A percentile compares a stretch with the other conserved stretches of the same genome.
phyloP scores from a whole-genome alignment of 30 jellyfish, hydroid and myxozoan genomes.

The Turritopsis rubra region DNA sequence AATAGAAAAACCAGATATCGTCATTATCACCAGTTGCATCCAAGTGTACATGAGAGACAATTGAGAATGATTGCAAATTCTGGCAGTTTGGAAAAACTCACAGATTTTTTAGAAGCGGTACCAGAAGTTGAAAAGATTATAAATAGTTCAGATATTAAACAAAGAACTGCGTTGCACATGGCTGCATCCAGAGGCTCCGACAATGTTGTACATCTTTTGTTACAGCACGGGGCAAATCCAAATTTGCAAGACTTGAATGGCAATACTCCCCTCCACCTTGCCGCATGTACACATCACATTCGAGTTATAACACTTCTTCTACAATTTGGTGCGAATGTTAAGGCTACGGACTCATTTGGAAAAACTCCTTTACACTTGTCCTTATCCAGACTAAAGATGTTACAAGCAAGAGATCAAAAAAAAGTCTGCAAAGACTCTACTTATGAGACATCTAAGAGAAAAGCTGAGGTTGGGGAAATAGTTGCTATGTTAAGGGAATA shows the following conservation, averaged over 20 bases:
- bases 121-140: background rate
- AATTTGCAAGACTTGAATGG: slow-evolving; percentile 63
- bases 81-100: background rate
- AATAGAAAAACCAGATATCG: background rate
- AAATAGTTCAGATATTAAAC: slow-evolving; percentile 40
- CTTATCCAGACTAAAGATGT: slow-evolving; percentile 46
- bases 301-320: slow-evolving; percentile 56
- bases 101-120: background rate
- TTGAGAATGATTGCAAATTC: slow-evolving; percentile 8
- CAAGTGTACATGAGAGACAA: background rate
- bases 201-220: slow-evolving; percentile 42
- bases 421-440: background rate
- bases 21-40: background rate
- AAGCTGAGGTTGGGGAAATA: slow-evolving; percentile 18
- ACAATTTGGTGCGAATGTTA: slow-evolving; percentile 59
- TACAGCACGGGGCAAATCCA: slow-evolving; percentile 74
- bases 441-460: background rate
- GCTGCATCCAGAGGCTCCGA: slow-evolving; percentile 72
- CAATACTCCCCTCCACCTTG: slow-evolving; percentile 72
- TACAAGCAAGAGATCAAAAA: background rate
- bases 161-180: slow-evolving; percentile 67
- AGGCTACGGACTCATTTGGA: slow-evolving; percentile 55
- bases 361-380: slow-evolving; percentile 72
- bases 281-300: slow-evolving; percentile 61
- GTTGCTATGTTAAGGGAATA: slow-evolving; percentile 18